Percentiles rank a stretch among this genome's conserved stretches.
These are phyloP conservation scores for Pseudorhombus dupliciocellatus DNA, from an alignment of 2,113 vertebrate genomes.

Conservation along the genomic window DNA sequence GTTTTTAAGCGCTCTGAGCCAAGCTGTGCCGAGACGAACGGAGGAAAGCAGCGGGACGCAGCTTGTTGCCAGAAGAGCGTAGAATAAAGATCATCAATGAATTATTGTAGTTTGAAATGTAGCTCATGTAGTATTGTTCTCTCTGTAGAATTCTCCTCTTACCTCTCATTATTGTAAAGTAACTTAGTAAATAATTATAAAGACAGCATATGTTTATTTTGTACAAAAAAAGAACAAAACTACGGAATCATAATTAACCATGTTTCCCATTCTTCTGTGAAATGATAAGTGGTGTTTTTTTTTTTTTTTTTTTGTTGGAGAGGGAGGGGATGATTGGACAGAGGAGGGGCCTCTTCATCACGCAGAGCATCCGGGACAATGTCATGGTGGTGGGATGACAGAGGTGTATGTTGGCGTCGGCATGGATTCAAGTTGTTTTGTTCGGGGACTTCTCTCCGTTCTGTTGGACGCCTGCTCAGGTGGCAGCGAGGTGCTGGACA, in stretches of 20 bases:
- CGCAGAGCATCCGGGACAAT: background rate
- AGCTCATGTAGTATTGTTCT: conserved; percentile 58
- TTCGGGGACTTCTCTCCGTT: no score
- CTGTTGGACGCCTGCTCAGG: conserved; percentile 18
- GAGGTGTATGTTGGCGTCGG: no score
- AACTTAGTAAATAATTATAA: conserved; percentile 70
- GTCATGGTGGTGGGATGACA: no score
- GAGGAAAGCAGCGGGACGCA: conserved; percentile 40
- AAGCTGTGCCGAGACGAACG: conserved; percentile 47
- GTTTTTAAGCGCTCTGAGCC: conserved; percentile 57
- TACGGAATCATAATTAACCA: conserved; percentile 61
- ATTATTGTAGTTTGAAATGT: conserved; percentile 59
- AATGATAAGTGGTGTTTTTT: conserved; percentile 57
- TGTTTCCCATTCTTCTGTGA: conserved; percentile 71
- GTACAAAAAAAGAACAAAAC: conserved; percentile 64
- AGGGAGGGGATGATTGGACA: conserved; percentile 1
- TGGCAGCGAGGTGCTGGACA: conserved; percentile 1
- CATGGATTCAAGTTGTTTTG: no score
- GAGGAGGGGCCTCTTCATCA: conserved; percentile 28
- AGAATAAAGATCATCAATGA: conserved; percentile 27
- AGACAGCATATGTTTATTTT: conserved; percentile 75
- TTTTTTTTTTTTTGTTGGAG: conserved; percentile 45
- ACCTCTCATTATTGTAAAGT: conserved; percentile 68
- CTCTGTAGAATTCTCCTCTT: conserved; percentile 60
- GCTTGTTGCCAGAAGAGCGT: conserved; percentile 47